Evolutionary conservation across 2,797 vertebrate species (phyloP), one percentile per base, ranked within the genome.

Genomic region (Enteromius trimaculatus): DNA sequence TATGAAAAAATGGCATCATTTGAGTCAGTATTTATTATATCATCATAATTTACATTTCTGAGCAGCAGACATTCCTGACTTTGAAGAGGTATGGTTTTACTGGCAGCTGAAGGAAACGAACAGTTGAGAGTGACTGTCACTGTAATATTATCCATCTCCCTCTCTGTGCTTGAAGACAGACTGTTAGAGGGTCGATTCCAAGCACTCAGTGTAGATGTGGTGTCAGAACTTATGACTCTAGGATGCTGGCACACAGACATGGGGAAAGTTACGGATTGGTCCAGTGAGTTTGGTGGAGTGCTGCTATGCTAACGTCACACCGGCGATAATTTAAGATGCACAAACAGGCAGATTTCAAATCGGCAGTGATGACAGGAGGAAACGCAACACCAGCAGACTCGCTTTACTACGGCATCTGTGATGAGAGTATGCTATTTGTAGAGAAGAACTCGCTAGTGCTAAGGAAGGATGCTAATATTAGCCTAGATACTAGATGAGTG

Each of bases 321-420:
- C 14, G 62, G 71, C 85, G 66, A 89, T 88, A 87, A 90, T 90
- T 88, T 90, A 87, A 86, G 79, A 87, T 85, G 74, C 87, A 85
- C 76, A 44, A 75, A 55, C 16, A 83, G 47, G 62, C 77, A 81
- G 87, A 90, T 87, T 89, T 92, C 76, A 87, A 83, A 86, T 34
- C 84, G 68, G 80, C 29, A 69, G 89, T 72, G 90, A 72, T 91
- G 93, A 94, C 92, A 92, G 88, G 62, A 77, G 75, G 89, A 89
- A 92, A 92, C 86, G 55, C 62, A 88, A 92, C 88, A 90, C 89
- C 66, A 23, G 79, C 23, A 69, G 83, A 66, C 74, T 87, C 39
- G 37, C 87, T 89, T 90, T 90, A 89, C 84, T 86, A 88, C 90
- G 86, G 90, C 87, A 84, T 82, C 82, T 82, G 23, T 60, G 62